phyloP scores from a whole-genome alignment of 2,888 invertebrate genomes.

The Theretra japonica region DNA sequence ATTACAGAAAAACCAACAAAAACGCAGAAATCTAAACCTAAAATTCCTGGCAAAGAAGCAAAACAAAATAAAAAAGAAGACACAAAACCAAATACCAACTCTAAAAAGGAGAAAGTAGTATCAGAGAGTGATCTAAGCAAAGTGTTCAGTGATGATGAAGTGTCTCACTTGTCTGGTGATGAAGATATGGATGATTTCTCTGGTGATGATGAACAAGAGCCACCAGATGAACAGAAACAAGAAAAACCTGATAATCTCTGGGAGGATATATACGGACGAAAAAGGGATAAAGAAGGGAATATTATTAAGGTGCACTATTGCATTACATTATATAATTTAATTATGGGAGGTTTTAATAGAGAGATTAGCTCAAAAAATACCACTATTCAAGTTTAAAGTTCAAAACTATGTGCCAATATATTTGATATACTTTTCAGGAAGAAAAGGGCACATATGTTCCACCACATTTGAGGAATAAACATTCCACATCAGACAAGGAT shows the following conservation, averaged over 20 bases:
- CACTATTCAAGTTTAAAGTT: too few species aligned
- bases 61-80: slow-evolving; percentile 36
- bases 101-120: slow-evolving; percentile 56
- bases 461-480: slow-evolving; percentile 89
- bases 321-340: too few species aligned
- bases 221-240: slow-evolving; percentile 50
- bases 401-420: too few species aligned
- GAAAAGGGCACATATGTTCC: slow-evolving; percentile 90
- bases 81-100: slow-evolving; percentile 33
- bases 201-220: slow-evolving; percentile 52
- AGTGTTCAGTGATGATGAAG: slow-evolving; percentile 79
- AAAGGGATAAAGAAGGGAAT: slow-evolving; percentile 92
- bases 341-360: too few species aligned
- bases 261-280: slow-evolving; percentile 98
- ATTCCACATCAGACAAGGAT: slow-evolving; percentile 83
- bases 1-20: slow-evolving; percentile 57
- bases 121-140: slow-evolving; percentile 64
- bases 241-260: slow-evolving; percentile 82
- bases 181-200: slow-evolving; percentile 49
- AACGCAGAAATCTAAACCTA: slow-evolving; percentile 44
- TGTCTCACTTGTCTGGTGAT: slow-evolving; percentile 71
- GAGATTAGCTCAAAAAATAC: too few species aligned
- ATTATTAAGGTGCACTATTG: slow-evolving; percentile 84
- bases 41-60: slow-evolving; percentile 40
- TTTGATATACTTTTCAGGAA: too few species aligned